A percentile compares a stretch with the other conserved stretches of the same genome.
Evolutionary conservation across 2,888 invertebrate genomes (phyloP).

Genomic region (Melinaea marsaeus): DNA sequence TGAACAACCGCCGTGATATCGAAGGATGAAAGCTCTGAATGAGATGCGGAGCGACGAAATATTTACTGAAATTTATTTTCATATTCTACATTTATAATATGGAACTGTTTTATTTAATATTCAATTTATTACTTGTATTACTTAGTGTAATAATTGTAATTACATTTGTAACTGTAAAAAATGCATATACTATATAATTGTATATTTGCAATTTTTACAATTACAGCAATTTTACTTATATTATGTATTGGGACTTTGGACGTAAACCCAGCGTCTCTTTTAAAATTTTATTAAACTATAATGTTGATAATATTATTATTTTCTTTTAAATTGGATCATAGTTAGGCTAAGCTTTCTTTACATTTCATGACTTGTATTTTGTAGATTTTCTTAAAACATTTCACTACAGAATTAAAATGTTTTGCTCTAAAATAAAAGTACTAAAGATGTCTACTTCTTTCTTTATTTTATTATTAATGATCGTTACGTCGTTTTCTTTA

Average conservation of each 20-base stretch:
- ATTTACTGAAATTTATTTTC: neutral
- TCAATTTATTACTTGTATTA: neutral
- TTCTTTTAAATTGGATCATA: too few relatives aligned
- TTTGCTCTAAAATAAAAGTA: neutral
- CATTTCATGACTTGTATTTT: neutral
- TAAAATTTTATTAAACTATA: too few relatives aligned
- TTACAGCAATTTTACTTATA: too few relatives aligned
- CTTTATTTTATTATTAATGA: neutral
- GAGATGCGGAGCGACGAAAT: conserved; percentile 8
- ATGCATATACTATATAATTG: too few relatives aligned
- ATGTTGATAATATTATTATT: too few relatives aligned
- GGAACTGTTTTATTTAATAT: neutral
- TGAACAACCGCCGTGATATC: neutral
- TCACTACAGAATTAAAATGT: neutral
- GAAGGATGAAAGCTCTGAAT: conserved; percentile 1
- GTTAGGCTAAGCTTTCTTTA: neutral
- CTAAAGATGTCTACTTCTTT: conserved; percentile 1
- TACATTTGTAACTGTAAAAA: too few relatives aligned
- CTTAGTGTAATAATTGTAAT: too few relatives aligned
- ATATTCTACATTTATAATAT: conserved; percentile 5
- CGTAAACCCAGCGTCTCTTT: too few relatives aligned
- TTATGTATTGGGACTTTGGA: too few relatives aligned
- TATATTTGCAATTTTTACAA: too few relatives aligned
- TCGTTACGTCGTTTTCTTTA: neutral
- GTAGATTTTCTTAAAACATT: neutral